Evolutionary conservation across 2,113 vertebrate genomes (phyloP), one percentile per base, ranked within the genome.

Genomic region (Crocuta crocuta): DNA sequence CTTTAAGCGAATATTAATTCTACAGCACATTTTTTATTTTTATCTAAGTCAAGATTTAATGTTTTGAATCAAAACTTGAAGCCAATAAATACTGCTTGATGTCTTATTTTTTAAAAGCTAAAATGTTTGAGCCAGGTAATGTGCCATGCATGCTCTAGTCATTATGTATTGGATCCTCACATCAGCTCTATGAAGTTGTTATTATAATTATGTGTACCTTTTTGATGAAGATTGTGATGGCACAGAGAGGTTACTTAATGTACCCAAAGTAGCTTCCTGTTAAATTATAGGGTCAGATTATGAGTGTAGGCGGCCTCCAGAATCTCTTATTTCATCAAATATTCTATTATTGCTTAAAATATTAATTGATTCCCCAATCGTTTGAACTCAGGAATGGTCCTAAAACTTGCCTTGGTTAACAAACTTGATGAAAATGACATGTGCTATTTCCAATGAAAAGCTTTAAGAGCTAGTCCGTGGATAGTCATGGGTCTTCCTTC

Each of bases 401-500:
- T 83, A 58, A 55, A 35, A 43, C 10, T 70, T 50, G 13, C 12
- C 13, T 88, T 65, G n/a, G 15, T 68, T 73, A 63, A 83, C 35
- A 28, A 33, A 78, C 78, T 71, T 91, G 33, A 5, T 65, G 35
- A 70, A 87, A 65, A 43, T 17, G 19, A 7, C 21, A 50, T 1
- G 1, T 13, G 12, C 1, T 5, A 26, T 21, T 87, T 87, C 6
- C 21, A 61, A 19, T 50, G 10, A 68, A 12, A 74, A 70, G 0
- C 0, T 80, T 48, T 23, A n/a, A 35, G 53, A 82, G 5, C 0
- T 53, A 45, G 19, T 21, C 10, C 5, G 2, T 48, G 10, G 21
- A n/a, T n/a, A 33, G 16, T 0, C 1, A 23, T 9, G 6, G 0
- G 21, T 43, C 35, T 5, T 45, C 31, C 24, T 1, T 5, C 48